These are phyloP conservation scores for Orthosia gothica DNA, from an alignment of 2,888 invertebrate genomes.

Conservation along the genomic window DNA sequence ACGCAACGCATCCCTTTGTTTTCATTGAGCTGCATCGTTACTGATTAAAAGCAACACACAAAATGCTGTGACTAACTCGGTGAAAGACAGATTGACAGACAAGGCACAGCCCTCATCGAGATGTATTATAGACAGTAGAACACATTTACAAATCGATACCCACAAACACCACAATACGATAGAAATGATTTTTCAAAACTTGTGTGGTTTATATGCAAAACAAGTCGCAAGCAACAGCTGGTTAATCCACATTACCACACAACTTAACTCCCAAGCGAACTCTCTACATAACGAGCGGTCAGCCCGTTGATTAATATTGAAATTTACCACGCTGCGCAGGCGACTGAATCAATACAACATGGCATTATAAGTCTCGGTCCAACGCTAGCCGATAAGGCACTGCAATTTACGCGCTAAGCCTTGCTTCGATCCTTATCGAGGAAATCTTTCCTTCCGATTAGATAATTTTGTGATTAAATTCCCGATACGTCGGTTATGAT, in stretches of 20 bases:
- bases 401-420: slow-evolving; percentile 57
- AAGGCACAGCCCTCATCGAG: not conserved
- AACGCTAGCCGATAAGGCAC: slow-evolving; percentile 49
- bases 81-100: not conserved
- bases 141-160: not conserved
- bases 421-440: slow-evolving; percentile 48
- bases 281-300: slow-evolving; percentile 6
- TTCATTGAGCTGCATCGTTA: not conserved
- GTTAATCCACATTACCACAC: slow-evolving; percentile 17
- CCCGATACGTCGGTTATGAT: slow-evolving; percentile 39
- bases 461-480: slow-evolving; percentile 55
- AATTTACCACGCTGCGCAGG: slow-evolving; percentile 46
- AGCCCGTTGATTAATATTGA: slow-evolving; percentile 50
- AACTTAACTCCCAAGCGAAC: slow-evolving; percentile 6
- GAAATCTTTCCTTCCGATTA: slow-evolving; percentile 61
- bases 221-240: not conserved
- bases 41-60: not conserved
- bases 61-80: not conserved
- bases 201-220: not conserved
- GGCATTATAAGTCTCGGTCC: slow-evolving; percentile 57
- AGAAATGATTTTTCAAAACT: not conserved
- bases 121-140: not conserved
- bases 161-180: not conserved
- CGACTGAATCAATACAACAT: slow-evolving; percentile 72
- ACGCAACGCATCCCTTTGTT: not conserved